These are phyloP conservation scores for Geopemphigus sp. DNA, from an alignment of 1,140 invertebrate species.

Conservation along the genomic window DNA sequence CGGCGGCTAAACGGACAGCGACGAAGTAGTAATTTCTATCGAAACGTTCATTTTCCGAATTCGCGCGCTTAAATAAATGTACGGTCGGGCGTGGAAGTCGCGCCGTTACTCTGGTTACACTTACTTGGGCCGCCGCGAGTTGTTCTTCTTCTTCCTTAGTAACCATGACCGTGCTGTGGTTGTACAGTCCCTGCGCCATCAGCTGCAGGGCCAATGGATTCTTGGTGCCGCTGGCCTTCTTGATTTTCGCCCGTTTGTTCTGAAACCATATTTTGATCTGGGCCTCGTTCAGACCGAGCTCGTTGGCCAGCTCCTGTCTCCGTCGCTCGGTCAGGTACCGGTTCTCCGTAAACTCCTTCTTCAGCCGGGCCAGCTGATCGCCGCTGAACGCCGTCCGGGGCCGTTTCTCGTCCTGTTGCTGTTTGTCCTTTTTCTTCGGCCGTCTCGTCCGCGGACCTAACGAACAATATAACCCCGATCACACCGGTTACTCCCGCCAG, in stretches of 20 bases:
- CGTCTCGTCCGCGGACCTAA: slow-evolving; percentile 85
- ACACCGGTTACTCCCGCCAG: no score
- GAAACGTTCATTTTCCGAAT: no score
- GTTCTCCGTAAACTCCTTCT: slow-evolving; percentile 93
- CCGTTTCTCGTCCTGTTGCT: slow-evolving; percentile 79
- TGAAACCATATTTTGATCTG: slow-evolving; percentile 99
- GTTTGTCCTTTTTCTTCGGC: slow-evolving; percentile 67
- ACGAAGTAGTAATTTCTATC: no score
- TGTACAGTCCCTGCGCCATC: slow-evolving; percentile 93
- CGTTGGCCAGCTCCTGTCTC: slow-evolving; percentile 84
- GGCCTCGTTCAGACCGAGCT: slow-evolving; percentile 91
- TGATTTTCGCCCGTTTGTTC: slow-evolving; percentile 97
- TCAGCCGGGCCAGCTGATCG: slow-evolving; percentile 87
- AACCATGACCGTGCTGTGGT: slow-evolving; percentile 82
- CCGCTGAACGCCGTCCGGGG: slow-evolving; percentile 96
- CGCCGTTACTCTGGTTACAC: neutral
- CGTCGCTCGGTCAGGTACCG: slow-evolving; percentile 92
- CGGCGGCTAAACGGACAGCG: no score
- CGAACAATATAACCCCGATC: neutral
- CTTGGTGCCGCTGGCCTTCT: slow-evolving; percentile 86
- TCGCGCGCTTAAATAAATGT: no score
- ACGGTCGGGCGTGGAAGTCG: no score
- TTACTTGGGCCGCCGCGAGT: slow-evolving; percentile 42
- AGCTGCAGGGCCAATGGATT: slow-evolving; percentile 88
- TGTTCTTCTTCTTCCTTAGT: slow-evolving; percentile 77